Conservation (phyloP, 2,797 vertebrate species). For the Rhabdomys pumilio region DNA sequence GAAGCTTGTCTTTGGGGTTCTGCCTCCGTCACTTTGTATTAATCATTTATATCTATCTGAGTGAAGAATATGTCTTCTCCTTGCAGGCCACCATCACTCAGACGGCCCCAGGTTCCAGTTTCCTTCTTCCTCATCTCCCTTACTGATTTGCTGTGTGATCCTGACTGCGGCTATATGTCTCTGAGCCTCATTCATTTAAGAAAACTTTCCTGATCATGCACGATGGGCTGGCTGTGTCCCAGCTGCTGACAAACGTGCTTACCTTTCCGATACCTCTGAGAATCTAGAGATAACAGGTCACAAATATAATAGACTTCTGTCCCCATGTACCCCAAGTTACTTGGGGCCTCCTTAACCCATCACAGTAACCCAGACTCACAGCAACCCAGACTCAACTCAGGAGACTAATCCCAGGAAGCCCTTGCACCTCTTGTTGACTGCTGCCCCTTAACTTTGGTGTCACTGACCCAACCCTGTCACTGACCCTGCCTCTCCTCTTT, state of each 20-base stretch:
- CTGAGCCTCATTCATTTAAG: slow-evolving; percentile 37
- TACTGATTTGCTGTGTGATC: not conserved
- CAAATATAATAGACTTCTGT: not conserved
- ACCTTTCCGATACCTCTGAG: not conserved
- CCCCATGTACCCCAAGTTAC: not conserved
- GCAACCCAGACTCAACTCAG: not conserved
- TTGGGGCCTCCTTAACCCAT: not conserved
- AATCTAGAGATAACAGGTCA: not conserved
- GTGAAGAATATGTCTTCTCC: not conserved
- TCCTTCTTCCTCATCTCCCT: not conserved
- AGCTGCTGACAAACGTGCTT: not conserved
- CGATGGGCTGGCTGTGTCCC: not conserved
- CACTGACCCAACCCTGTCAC: not conserved
- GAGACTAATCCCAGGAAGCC: not conserved
- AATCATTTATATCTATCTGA: not conserved
- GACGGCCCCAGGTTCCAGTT: not conserved
- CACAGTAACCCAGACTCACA: not conserved
- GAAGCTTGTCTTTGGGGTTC: not conserved
- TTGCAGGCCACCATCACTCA: not conserved
- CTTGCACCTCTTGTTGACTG: fast-evolving
- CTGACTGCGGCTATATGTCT: not conserved
- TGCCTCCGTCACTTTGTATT: not conserved
- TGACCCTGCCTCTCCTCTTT: not conserved
- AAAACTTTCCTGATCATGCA: not conserved
- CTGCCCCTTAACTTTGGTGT: not conserved